phyloP scores from a whole-genome alignment of 2,113 vertebrate species.

The Hemichromis elongatus region DNA sequence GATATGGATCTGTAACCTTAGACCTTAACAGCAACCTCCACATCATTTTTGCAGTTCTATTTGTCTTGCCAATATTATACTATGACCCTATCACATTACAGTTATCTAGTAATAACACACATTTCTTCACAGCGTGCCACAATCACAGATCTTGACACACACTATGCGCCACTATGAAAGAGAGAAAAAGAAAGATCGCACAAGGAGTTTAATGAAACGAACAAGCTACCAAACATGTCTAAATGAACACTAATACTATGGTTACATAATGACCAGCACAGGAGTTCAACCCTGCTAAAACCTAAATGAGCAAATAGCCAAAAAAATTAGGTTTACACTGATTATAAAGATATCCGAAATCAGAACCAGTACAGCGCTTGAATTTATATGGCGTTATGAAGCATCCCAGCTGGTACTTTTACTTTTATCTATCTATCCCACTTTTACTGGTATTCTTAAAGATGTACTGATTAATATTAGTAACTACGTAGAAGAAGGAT shows the following conservation, averaged over 20 bases:
- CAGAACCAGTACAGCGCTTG: slow-evolving; percentile 11
- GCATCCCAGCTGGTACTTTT: neutral
- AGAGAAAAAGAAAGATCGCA: neutral
- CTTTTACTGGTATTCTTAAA: neutral
- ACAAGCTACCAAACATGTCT: slow-evolving; percentile 1
- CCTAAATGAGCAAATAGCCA: neutral
- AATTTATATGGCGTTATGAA: neutral
- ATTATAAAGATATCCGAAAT: slow-evolving; percentile 25
- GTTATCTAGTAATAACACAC: neutral
- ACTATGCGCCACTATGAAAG: neutral
- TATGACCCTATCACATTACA: neutral
- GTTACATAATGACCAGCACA: slow-evolving; percentile 37
- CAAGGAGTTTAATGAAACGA: slow-evolving; percentile 9
- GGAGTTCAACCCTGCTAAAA: neutral
- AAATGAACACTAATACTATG: neutral
- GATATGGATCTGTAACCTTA: neutral
- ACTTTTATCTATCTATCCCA: too few species aligned
- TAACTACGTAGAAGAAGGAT: neutral
- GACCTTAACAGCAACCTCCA: neutral
- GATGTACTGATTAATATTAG: neutral
- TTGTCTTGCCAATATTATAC: neutral
- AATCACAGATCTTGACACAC: neutral
- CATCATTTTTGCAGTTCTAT: neutral
- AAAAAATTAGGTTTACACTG: slow-evolving; percentile 16
- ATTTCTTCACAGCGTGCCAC: neutral